Evolutionary conservation across 2,888 invertebrate genomes (phyloP).

Genomic region (Cartodere bifasciata): DNA sequence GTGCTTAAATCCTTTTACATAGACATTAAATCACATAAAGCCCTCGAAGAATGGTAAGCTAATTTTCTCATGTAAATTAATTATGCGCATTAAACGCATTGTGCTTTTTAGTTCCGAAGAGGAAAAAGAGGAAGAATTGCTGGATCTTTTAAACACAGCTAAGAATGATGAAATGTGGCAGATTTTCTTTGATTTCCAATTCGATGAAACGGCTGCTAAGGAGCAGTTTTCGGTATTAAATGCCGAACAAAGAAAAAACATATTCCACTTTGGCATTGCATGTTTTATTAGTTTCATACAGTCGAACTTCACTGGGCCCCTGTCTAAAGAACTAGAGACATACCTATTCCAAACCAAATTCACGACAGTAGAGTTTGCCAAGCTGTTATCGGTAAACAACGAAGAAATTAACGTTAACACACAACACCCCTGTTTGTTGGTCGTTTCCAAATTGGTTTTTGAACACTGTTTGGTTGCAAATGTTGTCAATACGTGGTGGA

Average conservation of each 20-base stretch:
- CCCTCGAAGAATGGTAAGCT: too few species aligned
- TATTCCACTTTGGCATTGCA: conserved; percentile 44
- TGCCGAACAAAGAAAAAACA: conserved; percentile 35
- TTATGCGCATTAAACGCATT: too few species aligned
- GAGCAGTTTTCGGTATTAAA: conserved; percentile 18
- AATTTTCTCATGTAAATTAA: too few species aligned
- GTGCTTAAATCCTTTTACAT: too few species aligned
- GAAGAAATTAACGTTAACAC: conserved; percentile 57
- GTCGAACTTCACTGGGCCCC: conserved; percentile 71
- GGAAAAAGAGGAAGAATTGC: background rate
- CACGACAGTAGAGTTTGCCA: conserved; percentile 32
- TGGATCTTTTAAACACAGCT: conserved; percentile 7
- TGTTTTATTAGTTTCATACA: conserved; percentile 63
- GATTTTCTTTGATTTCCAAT: conserved; percentile 18
- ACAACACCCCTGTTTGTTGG: conserved; percentile 39
- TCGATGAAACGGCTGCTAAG: conserved; percentile 17
- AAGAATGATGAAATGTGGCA: conserved; percentile 19
- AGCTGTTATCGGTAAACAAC: conserved; percentile 43
- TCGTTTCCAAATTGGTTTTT: conserved; percentile 34
- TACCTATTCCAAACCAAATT: conserved; percentile 37
- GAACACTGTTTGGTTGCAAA: conserved; percentile 26
- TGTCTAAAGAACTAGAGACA: conserved; percentile 33
- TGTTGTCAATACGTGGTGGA: conserved; percentile 53
- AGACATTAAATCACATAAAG: too few species aligned
- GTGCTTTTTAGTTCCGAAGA: conserved; percentile 10